A percentile compares a stretch with the other conserved stretches of the same genome.
phyloP scores from a whole-genome alignment of 2,888 invertebrate species.

The Epistrophella euchroma region DNA sequence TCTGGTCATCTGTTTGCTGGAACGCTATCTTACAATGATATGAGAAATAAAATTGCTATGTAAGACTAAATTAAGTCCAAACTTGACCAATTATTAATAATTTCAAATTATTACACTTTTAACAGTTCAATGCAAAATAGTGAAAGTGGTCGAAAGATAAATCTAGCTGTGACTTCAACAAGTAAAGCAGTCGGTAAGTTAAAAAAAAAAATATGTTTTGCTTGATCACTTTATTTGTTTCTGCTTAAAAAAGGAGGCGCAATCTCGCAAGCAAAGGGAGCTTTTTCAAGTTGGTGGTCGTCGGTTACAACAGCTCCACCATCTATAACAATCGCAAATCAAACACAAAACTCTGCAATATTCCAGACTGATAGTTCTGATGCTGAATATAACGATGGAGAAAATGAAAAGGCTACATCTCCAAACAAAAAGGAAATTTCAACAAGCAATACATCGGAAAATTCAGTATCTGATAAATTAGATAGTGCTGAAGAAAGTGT shows the following conservation, averaged over 20 bases:
- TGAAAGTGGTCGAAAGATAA: constrained; percentile 96
- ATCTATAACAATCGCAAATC: constrained; percentile 37
- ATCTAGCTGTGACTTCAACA: constrained; percentile 95
- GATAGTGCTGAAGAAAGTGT: constrained; percentile 78
- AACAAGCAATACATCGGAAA: constrained; percentile 33
- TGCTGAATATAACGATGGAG: constrained; percentile 47
- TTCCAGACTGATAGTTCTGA: constrained; percentile 60
- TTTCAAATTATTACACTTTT: background rate
- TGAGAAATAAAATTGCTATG: constrained; percentile 96
- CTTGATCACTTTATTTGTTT: constrained; percentile 57
- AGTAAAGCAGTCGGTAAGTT: constrained; percentile 91
- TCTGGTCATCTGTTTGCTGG: constrained; percentile 97
- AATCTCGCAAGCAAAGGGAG: constrained; percentile 93
- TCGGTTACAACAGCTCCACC: constrained; percentile 86
- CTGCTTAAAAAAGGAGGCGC: constrained; percentile 88
- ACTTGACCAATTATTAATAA: background rate
- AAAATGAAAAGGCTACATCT: constrained; percentile 39
- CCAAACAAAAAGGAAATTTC: constrained; percentile 51
- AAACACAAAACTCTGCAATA: constrained; percentile 39
- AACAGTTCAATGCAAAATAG: constrained; percentile 96
- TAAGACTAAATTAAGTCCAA: constrained; percentile 84
- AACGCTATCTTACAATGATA: constrained; percentile 96
- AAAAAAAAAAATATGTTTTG: background rate
- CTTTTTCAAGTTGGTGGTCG: constrained; percentile 94
- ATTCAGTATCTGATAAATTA: constrained; percentile 76